Percentiles rank a stretch among this genome's conserved stretches.
These are phyloP conservation scores for Thalassaphorura encarpata DNA, from an alignment of 1,140 invertebrate genomes.

Conservation along the genomic window DNA sequence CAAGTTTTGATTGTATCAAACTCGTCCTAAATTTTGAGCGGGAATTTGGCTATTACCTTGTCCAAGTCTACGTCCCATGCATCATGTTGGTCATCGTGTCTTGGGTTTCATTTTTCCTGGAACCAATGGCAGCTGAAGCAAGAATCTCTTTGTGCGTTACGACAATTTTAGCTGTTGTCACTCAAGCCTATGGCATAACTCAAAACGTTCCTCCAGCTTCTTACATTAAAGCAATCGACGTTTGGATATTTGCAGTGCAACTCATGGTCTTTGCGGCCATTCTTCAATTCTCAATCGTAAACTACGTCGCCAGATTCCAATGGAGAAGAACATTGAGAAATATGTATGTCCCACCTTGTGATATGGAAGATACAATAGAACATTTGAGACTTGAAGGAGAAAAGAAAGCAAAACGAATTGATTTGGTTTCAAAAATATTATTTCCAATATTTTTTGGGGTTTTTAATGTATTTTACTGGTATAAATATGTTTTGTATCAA, in stretches of 20 bases:
- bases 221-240: slow-evolving; percentile 41
- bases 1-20: slow-evolving; percentile 46
- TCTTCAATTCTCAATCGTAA: slow-evolving; percentile 48
- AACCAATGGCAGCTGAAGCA: slow-evolving; percentile 45
- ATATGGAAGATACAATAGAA: neutral
- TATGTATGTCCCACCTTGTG: neutral
- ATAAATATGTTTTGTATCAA: slow-evolving; percentile 39
- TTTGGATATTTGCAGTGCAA: slow-evolving; percentile 49
- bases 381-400: neutral
- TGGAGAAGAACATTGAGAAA: neutral
- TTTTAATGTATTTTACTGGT: slow-evolving; percentile 43
- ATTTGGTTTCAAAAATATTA: slow-evolving; percentile 40
- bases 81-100: slow-evolving; percentile 48
- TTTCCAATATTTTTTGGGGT: slow-evolving; percentile 42
- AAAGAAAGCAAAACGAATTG: slow-evolving; percentile 39
- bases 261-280: slow-evolving; percentile 48
- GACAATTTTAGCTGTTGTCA: slow-evolving; percentile 48
- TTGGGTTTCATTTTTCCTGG: slow-evolving; percentile 49
- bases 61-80: slow-evolving; percentile 45
- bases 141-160: slow-evolving; percentile 48
- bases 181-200: slow-evolving; percentile 45
- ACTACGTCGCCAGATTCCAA: slow-evolving; percentile 37
- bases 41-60: slow-evolving; percentile 48
- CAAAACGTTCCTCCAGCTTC: neutral
- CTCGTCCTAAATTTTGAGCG: slow-evolving; percentile 44